Conservation (phyloP, 35 echinoderm and acorn worm genomes). For the Amphiura filiformis region DNA sequence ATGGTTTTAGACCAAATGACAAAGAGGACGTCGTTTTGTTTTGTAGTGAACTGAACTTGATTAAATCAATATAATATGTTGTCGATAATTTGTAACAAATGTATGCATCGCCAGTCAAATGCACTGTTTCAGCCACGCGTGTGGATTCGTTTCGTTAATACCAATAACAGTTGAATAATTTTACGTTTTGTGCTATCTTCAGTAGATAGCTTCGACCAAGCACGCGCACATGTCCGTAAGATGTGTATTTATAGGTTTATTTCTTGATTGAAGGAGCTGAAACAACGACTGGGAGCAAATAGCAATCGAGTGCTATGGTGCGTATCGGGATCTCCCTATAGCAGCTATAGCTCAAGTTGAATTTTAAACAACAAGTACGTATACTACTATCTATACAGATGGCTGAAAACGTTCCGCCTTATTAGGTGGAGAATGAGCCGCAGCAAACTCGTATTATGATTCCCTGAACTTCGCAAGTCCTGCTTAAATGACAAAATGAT, state of each 20-base stretch:
- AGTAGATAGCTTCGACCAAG: background rate
- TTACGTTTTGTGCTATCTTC: background rate
- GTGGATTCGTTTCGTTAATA: too few species aligned
- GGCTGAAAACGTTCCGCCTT: background rate
- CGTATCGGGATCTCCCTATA: background rate
- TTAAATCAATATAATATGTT: too few species aligned
- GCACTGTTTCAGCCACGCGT: too few species aligned
- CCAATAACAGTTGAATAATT: too few species aligned
- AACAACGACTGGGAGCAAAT: background rate
- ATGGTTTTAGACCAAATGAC: too few species aligned
- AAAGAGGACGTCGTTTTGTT: too few species aligned
- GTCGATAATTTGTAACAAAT: too few species aligned
- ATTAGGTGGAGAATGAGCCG: background rate
- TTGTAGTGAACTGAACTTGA: too few species aligned
- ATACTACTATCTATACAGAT: background rate
- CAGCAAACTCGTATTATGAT: background rate
- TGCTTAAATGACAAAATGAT: constrained; percentile 15
- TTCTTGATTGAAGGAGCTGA: too few species aligned
- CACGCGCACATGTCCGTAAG: too few species aligned
- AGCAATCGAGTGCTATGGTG: background rate
- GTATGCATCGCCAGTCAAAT: too few species aligned
- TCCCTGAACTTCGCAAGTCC: background rate
- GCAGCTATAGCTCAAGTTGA: background rate
- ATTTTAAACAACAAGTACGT: background rate
- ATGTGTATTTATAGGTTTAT: too few species aligned